A percentile compares a stretch with the other conserved stretches of the same genome.
These are phyloP conservation scores for Phocides pigmalion DNA, from an alignment of 1,140 invertebrate genomes.

Conservation along the genomic window DNA sequence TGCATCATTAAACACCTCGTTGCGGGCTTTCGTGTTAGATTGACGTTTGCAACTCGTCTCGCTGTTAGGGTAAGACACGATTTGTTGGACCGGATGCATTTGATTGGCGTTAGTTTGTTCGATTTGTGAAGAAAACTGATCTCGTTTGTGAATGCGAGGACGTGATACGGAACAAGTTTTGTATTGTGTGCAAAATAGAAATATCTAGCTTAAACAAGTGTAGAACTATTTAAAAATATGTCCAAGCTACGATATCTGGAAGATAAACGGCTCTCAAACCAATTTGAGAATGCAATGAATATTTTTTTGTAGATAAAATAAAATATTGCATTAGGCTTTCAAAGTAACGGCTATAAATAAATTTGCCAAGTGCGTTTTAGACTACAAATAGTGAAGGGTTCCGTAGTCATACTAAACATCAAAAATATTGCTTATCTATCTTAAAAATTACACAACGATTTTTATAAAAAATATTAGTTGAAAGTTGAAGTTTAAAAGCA, in stretches of 20 bases:
- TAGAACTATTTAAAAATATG: background rate
- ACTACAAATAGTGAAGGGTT: too few species aligned
- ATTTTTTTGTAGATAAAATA: conserved; percentile 1
- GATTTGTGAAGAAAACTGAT: conserved; percentile 39
- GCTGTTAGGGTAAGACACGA: conserved; percentile 46
- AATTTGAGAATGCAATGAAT: background rate
- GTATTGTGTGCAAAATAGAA: conserved; percentile 24
- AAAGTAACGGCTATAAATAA: conserved; percentile 10
- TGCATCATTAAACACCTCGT: conserved; percentile 81
- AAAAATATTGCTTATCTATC: too few species aligned
- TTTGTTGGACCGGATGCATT: conserved; percentile 68
- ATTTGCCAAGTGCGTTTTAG: too few species aligned
- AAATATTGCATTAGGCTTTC: conserved; percentile 15
- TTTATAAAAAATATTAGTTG: too few species aligned
- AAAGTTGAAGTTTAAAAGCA: too few species aligned
- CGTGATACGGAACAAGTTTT: conserved; percentile 29
- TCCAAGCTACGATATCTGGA: background rate
- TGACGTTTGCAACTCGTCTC: conserved; percentile 54
- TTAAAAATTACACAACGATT: too few species aligned
- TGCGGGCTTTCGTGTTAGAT: conserved; percentile 68
- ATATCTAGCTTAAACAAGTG: background rate
- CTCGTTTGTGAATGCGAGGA: conserved; percentile 40
- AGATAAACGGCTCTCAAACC: conserved; percentile 2
- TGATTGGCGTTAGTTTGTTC: conserved; percentile 72
- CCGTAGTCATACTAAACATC: too few species aligned